Evolutionary conservation across 2,888 invertebrate species (phyloP), one percentile per base, ranked within the genome.

Genomic region (Leucoma salicis): DNA sequence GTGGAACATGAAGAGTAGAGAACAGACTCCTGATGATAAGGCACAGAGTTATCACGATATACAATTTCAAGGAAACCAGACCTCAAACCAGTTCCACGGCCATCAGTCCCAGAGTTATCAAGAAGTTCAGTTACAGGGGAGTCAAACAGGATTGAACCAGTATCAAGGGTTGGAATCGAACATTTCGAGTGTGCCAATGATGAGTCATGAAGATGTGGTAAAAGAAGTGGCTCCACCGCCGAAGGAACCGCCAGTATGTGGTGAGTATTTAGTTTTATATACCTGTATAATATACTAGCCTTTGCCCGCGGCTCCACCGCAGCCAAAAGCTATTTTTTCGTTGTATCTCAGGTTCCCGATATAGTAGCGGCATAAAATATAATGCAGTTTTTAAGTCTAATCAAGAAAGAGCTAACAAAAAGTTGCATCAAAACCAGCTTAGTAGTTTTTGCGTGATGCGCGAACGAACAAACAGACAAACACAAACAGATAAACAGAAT

Each of bases 1-100:
- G 78, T 57, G 89, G 35, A 87, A 56, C 39, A 69, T 78, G 63
- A 89, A 81, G 54, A 81, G 78, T 45, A 53, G 81, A 29, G 87
- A 86, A 27, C 79, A 72, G 33, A 80, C 80, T 0, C 81, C 82
- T 15, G 84, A 79, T 41, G 74, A 64, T 1, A 62, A 43, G 18
- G 52, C 38, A 31, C 39, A 33, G 8, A 14, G 35, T 12, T 41
- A 35, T 10, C 46, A 41, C 6, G 42, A 46, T 14, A 10, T 33
- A 5, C 35, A 35, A 14, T 33, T 39, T 12, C 46, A 53, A 14
- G 11, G n/a, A 18, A 48, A 4, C 14, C 52, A 18, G 16, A 6
- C 29, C 18, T 2, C 32, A 0, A 18, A 7, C 7, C 39, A 39
- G 2, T 38, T 12, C 2, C 39, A 39, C 14, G 12, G 14, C 2